Percentiles rank a stretch among this genome's conserved stretches.
phyloP scores from a whole-genome alignment of 2,797 vertebrate genomes.

The Eurystomus glaucurus region DNA sequence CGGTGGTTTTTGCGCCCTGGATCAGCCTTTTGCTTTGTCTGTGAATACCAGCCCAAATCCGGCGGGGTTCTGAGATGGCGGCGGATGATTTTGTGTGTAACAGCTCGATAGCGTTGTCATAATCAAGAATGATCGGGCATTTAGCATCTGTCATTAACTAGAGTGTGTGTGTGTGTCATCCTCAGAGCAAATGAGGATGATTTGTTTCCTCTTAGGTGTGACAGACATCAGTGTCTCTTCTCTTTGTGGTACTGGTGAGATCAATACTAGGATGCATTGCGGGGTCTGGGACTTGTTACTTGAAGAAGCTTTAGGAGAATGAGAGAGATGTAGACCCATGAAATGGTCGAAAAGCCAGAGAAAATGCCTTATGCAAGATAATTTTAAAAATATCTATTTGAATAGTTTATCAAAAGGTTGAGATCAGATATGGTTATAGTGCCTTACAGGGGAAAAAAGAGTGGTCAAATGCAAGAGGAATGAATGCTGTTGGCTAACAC shows the following conservation, averaged over 20 bases:
- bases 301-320: background rate
- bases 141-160: conserved; percentile 22
- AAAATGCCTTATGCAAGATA: background rate
- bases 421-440: background rate
- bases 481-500: background rate
- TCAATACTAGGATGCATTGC: background rate
- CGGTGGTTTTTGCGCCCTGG: background rate
- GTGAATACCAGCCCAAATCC: background rate
- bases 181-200: background rate
- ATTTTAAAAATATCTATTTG: background rate
- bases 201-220: conserved; percentile 32
- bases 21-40: background rate
- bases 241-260: background rate
- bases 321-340: background rate
- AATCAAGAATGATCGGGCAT: conserved; percentile 11
- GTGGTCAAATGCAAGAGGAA: background rate
- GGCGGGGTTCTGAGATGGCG: background rate
- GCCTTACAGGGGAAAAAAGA: background rate
- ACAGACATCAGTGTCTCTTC: background rate
- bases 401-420: background rate
- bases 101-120: background rate
- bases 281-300: background rate
- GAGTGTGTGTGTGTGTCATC: background rate
- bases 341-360: background rate
- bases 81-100: background rate